A percentile compares a stretch with the other conserved stretches of the same genome.
Evolutionary conservation across 2,888 invertebrate genomes (phyloP).

Genomic region (Chironomus riparius): DNA sequence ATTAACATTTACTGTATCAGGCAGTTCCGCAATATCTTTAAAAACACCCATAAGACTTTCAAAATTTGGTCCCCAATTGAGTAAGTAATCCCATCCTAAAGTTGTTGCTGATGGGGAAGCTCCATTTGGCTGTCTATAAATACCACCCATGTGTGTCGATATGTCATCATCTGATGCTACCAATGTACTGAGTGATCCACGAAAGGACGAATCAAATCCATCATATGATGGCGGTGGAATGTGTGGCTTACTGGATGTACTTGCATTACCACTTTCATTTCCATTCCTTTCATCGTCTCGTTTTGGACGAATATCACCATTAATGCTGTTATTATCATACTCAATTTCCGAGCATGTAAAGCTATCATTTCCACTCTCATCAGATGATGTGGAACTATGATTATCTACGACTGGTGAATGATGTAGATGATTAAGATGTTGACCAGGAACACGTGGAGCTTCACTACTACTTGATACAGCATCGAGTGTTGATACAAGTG

Average conservation of each 20-base stretch:
- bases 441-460: constrained; percentile 61
- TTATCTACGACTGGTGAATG: constrained; percentile 66
- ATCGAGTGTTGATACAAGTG: constrained; percentile 84
- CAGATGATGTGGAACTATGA: constrained; percentile 73
- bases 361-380: constrained; percentile 92
- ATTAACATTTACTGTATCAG: constrained; percentile 65
- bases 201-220: constrained; percentile 88
- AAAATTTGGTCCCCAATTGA: constrained; percentile 95
- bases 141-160: constrained; percentile 67
- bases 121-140: constrained; percentile 71
- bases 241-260: constrained; percentile 30
- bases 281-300: constrained; percentile 52
- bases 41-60: constrained; percentile 92
- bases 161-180: constrained; percentile 90
- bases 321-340: constrained; percentile 82
- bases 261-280: constrained; percentile 47
- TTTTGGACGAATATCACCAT: constrained; percentile 61
- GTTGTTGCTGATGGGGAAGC: constrained; percentile 66
- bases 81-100: constrained; percentile 85
- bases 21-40: constrained; percentile 90
- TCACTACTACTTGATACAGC: constrained; percentile 88
- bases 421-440: constrained; percentile 61
- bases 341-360: constrained; percentile 98
- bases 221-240: constrained; percentile 74
- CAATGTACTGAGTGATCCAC: constrained; percentile 85